Evolutionary conservation across 1,140 invertebrate species (phyloP).

Genomic region (Dendrolimus punctatus): DNA sequence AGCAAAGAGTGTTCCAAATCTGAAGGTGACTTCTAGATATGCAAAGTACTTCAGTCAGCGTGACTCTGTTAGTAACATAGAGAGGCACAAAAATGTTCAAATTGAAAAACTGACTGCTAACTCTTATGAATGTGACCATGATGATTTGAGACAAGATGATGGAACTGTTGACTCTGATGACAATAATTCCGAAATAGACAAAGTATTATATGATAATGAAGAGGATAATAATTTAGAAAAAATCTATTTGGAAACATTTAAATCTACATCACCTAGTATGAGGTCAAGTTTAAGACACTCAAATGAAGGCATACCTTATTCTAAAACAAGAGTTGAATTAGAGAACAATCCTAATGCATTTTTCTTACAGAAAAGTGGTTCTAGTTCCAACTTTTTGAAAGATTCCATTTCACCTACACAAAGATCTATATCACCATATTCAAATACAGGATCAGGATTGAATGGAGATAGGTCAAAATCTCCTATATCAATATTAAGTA

Average conservation of each 20-base stretch:
- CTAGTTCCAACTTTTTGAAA: constrained; percentile 9
- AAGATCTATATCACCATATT: constrained; percentile 16
- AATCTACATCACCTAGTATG: constrained; percentile 29
- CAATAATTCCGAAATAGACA: constrained; percentile 11
- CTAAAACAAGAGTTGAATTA: constrained; percentile 14
- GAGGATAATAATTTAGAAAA: constrained; percentile 55
- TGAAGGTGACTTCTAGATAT: constrained; percentile 63
- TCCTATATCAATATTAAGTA: constrained; percentile 21
- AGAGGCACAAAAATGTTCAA: constrained; percentile 25
- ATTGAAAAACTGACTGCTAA: constrained; percentile 12
- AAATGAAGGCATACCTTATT: constrained; percentile 8
- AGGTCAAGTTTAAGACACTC: constrained; percentile 24
- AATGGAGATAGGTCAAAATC: constrained; percentile 25
- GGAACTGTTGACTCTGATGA: constrained; percentile 16
- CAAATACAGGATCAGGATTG: constrained; percentile 10
- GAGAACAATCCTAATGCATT: constrained; percentile 21
- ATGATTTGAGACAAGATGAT: constrained; percentile 16
- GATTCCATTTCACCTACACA: constrained; percentile 23
- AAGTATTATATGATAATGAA: constrained; percentile 29
- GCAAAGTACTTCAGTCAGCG: constrained; percentile 69
- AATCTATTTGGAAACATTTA: constrained; percentile 58
- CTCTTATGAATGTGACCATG: constrained; percentile 14
- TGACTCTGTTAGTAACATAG: constrained; percentile 46
- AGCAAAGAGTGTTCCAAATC: constrained; percentile 69
- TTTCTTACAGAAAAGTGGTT: constrained; percentile 34